A percentile compares a stretch with the other conserved stretches of the same genome.
phyloP scores from a whole-genome alignment of 2,113 vertebrate species.

The Nycticryphes semicollaris region DNA sequence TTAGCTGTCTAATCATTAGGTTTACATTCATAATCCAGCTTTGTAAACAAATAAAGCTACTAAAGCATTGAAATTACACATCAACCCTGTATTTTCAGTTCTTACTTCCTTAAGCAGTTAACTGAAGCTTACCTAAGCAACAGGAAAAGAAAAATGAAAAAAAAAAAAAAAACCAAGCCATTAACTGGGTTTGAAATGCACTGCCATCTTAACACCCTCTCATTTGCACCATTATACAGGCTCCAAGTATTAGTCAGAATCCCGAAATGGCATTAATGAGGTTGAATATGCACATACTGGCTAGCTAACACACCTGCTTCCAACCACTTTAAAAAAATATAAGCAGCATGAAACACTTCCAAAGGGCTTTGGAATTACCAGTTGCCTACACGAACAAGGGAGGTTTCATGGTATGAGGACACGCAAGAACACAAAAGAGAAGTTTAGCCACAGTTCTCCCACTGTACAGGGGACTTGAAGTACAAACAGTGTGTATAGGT shows the following conservation, averaged over 20 bases:
- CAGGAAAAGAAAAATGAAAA: background rate
- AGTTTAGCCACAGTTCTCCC: background rate
- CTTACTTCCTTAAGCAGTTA: background rate
- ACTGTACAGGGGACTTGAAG: background rate
- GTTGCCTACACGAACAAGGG: background rate
- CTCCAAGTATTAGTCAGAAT: background rate
- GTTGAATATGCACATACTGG: background rate
- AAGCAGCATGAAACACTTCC: background rate
- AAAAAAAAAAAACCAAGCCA: background rate
- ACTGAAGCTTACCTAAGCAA: background rate
- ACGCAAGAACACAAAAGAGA: background rate
- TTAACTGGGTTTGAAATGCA: background rate
- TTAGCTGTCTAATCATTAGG: background rate
- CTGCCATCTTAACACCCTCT: background rate
- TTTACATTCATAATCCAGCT: background rate
- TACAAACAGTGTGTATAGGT: background rate
- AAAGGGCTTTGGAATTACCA: background rate
- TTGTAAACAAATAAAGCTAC: background rate
- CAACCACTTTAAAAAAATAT: background rate
- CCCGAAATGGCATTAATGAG: background rate
- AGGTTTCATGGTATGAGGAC: background rate
- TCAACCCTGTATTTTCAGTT: background rate
- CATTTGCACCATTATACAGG: background rate
- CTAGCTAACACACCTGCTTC: conserved; percentile 7
- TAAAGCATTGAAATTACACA: background rate